Evolutionary conservation across 2,888 invertebrate genomes (phyloP), one percentile per base, ranked within the genome.

Genomic region (Polylopha cassiicola): DNA sequence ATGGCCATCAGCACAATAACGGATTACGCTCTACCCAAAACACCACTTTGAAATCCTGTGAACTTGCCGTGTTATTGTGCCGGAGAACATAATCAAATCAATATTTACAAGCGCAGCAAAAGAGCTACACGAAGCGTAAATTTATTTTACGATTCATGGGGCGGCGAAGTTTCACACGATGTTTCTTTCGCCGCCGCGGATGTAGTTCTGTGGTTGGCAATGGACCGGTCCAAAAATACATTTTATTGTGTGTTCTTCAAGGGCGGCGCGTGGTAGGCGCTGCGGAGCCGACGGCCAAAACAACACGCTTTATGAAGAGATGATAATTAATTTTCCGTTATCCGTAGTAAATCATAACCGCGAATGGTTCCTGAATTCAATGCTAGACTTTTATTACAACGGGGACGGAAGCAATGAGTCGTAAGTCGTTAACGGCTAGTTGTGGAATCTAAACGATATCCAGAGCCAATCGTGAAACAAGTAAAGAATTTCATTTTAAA

Each of bases 231-330:
- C 72, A 71, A 77, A 82, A 80, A 82, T 82, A 82, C 55, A 70
- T 75, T 82, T 80, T 79, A 79, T 77, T 77, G 78, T 81, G 71
- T 67, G 68, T 71, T 73, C 66, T 62, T 67, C 82, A 82, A 81
- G 82, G 81, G 80, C 82, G 69, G 47, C 49, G 54, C 30, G 34
- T 41, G 41, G 41, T 36, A 41, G 41, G 41, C 34, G 41, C 34
- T 17, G 39, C 13, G 41, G 41, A 29, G 34, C 24, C 14, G 41
- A 24, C 30, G 41, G 23, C 24, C 34, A 29, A 41, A 41, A 41
- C 41, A 36, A 34, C 39, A 20, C 34, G 39, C 29, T 66, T 66
- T 73, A 71, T 71, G 65, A 69, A 75, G 61, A 67, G 64, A 72
- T 72, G 72, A 73, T 71, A 68, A 73, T 71, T 71, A 71, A 71